phyloP scores from a whole-genome alignment of 1,140 invertebrate genomes.

The Euwallacea fornicatus region DNA sequence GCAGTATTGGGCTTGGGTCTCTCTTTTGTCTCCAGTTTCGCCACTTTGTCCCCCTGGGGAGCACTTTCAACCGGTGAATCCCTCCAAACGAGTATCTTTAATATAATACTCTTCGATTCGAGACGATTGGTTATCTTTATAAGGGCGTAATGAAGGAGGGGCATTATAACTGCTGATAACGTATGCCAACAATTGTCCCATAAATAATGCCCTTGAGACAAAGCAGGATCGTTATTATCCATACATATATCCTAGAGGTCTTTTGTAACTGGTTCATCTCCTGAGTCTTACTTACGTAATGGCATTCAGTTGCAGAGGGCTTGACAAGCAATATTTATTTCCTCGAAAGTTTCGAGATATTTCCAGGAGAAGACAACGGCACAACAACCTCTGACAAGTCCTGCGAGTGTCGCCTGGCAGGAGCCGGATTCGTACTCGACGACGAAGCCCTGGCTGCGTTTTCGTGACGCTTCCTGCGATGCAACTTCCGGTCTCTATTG shows the following conservation, averaged over 20 bases:
- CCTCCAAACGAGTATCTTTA: no score
- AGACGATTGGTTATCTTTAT: neutral
- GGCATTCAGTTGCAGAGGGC: conserved; percentile 4
- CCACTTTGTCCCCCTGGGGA: no score
- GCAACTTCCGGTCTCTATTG: conserved; percentile 35
- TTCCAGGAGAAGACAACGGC: conserved; percentile 11
- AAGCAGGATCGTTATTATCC: neutral
- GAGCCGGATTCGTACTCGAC: conserved; percentile 19
- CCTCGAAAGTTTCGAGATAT: conserved; percentile 24
- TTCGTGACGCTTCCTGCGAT: conserved; percentile 32
- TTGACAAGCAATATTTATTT: conserved; percentile 7
- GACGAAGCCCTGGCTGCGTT: conserved; percentile 24
- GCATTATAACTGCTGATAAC: neutral
- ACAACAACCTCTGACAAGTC: conserved; percentile 18
- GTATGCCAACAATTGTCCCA: neutral
- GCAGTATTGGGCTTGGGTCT: no score
- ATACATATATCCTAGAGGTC: no score
- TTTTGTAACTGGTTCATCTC: neutral
- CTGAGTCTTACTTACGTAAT: conserved; percentile 8
- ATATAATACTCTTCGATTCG: neutral
- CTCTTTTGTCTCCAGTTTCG: no score
- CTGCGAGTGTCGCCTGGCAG: conserved; percentile 18
- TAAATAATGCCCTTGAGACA: neutral
- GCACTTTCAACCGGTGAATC: no score
- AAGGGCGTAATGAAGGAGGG: neutral